phyloP scores from a whole-genome alignment of 2,113 vertebrate genomes.

The Esox niger region DNA sequence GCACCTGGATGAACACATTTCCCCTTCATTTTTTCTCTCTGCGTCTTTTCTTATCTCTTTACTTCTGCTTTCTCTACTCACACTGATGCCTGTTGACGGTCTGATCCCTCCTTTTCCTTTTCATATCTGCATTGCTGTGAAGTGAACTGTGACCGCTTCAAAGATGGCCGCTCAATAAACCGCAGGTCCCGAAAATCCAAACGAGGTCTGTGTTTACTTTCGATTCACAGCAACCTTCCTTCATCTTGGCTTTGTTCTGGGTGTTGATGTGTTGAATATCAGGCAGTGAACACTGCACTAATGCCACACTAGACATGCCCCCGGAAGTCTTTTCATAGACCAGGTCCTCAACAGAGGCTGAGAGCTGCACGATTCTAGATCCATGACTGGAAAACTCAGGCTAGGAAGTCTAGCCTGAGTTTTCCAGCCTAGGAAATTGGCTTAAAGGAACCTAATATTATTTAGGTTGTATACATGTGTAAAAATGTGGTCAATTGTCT shows the following conservation, averaged over 20 bases:
- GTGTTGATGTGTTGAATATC: neutral
- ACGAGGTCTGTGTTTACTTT: constrained; percentile 78
- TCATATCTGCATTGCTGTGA: constrained; percentile 71
- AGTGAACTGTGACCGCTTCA: constrained; percentile 82
- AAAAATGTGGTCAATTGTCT: too few species aligned
- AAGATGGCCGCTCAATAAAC: constrained; percentile 81
- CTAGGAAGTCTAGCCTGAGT: too few species aligned
- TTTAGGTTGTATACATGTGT: too few species aligned
- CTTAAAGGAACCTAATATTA: too few species aligned
- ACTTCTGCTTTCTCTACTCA: neutral
- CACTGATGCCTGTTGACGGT: constrained; percentile 1
- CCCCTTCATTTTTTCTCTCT: neutral
- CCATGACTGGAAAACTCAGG: too few species aligned
- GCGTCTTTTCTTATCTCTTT: neutral
- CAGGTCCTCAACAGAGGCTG: too few species aligned
- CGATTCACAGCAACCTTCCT: constrained; percentile 39
- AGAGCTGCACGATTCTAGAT: too few species aligned
- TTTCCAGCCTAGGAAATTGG: too few species aligned
- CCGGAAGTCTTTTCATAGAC: too few species aligned
- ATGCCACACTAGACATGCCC: too few species aligned
- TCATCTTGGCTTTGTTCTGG: neutral
- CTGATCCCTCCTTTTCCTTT: constrained; percentile 60
- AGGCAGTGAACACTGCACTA: too few species aligned
- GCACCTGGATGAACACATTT: too few species aligned
- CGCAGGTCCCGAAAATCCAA: constrained; percentile 85